A percentile compares a stretch with the other conserved stretches of the same genome.
These are phyloP conservation scores for Hirtodrosophila histrioides DNA, from an alignment of 2,888 invertebrate genomes.

Conservation along the genomic window DNA sequence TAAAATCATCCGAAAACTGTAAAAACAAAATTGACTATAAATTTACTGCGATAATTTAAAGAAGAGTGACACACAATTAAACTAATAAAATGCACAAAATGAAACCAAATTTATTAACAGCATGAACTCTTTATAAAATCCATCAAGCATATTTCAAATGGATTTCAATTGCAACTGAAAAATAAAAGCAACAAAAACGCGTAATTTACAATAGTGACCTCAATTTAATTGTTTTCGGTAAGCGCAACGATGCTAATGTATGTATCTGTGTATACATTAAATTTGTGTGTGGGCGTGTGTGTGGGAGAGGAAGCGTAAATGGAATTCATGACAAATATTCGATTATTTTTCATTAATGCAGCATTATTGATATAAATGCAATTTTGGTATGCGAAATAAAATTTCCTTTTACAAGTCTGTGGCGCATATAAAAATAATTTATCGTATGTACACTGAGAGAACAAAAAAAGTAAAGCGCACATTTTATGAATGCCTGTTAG, in stretches of 20 bases:
- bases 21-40: no score
- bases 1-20: no score
- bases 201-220: constrained; percentile 45
- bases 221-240: constrained; percentile 53
- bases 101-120: not conserved
- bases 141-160: constrained; percentile 33
- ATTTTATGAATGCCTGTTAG: no score
- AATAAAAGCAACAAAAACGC: constrained; percentile 10
- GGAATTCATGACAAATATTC: constrained; percentile 55
- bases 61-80: not conserved
- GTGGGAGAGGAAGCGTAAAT: constrained; percentile 13
- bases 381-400: constrained; percentile 56
- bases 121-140: constrained; percentile 9
- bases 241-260: constrained; percentile 34
- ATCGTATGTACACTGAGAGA: no score
- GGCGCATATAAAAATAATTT: constrained; percentile 44
- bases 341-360: constrained; percentile 70
- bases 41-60: no score
- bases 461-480: no score
- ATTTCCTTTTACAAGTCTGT: no score
- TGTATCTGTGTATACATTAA: constrained; percentile 3
- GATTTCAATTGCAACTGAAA: constrained; percentile 10
- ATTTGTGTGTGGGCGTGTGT: constrained; percentile 13
- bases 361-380: constrained; percentile 71
- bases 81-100: not conserved